Evolutionary conservation across 2,797 vertebrate genomes (phyloP).

Genomic region (Uromys caudimaculatus): DNA sequence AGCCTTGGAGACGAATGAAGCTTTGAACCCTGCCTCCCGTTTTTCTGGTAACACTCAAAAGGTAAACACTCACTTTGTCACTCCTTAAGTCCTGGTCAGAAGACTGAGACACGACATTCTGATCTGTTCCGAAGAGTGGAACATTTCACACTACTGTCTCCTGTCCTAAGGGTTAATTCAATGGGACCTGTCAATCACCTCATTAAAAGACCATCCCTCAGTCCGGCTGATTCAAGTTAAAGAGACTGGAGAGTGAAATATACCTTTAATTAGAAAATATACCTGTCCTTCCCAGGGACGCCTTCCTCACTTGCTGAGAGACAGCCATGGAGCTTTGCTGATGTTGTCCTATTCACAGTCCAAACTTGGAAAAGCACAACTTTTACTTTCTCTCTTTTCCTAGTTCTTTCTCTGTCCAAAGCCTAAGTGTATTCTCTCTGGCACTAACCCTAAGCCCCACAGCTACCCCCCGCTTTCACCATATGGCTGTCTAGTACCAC

Average conservation of each 20-base stretch:
- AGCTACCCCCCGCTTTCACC: not conserved
- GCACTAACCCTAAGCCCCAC: not conserved
- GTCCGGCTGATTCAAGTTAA: not conserved
- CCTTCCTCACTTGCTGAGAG: not conserved
- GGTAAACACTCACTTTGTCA: not conserved
- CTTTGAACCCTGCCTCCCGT: not conserved
- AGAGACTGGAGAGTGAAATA: not conserved
- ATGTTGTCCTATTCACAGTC: not conserved
- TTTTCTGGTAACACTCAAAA: not conserved
- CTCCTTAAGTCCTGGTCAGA: not conserved
- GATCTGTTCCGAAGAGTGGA: not conserved
- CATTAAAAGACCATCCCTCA: not conserved
- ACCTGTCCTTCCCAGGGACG: not conserved
- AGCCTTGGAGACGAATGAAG: not conserved
- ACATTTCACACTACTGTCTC: not conserved
- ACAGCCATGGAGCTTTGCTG: not conserved
- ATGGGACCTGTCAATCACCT: not conserved
- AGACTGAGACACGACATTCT: not conserved
- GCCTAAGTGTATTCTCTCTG: not conserved
- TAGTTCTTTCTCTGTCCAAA: not conserved
- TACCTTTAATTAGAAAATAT: not conserved
- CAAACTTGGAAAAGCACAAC: not conserved
- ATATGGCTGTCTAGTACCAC: not conserved
- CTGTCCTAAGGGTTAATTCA: not conserved
- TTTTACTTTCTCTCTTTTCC: not conserved